A percentile compares a stretch with the other conserved stretches of the same genome.
These are phyloP conservation scores for Fissipunctia ypsillon DNA, from an alignment of 2,888 invertebrate species.

Conservation along the genomic window DNA sequence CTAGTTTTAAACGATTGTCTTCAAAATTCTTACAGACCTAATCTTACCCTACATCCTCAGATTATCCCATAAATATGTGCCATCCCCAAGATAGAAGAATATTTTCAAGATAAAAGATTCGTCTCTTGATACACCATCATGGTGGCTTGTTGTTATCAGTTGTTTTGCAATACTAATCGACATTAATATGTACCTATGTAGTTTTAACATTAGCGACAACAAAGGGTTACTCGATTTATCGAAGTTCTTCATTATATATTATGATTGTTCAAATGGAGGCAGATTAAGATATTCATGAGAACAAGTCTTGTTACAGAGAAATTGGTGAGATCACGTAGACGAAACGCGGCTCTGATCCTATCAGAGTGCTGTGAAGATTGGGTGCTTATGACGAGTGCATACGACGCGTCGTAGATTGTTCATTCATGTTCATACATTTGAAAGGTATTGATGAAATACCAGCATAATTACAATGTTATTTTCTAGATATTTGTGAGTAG, in stretches of 20 bases:
- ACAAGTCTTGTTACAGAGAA: slow-evolving; percentile 86
- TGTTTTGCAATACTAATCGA: background rate
- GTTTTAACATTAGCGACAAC: background rate
- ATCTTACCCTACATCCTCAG: background rate
- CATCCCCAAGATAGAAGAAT: background rate
- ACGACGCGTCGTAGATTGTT: slow-evolving; percentile 29
- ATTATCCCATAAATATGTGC: background rate
- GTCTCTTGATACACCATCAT: background rate
- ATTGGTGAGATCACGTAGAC: slow-evolving; percentile 84
- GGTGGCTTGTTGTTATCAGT: background rate
- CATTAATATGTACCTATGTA: background rate
- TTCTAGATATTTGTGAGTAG: background rate
- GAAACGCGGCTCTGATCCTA: slow-evolving; percentile 80
- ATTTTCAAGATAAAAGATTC: background rate
- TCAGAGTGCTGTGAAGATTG: slow-evolving; percentile 75
- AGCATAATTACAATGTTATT: background rate
- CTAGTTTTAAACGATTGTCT: background rate
- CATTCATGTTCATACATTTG: slow-evolving; percentile 13
- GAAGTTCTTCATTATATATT: slow-evolving; percentile 48
- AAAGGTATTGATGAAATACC: slow-evolving; percentile 12
- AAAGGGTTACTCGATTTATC: slow-evolving; percentile 48
- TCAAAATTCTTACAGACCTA: background rate
- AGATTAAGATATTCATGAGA: slow-evolving; percentile 82
- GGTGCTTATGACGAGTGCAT: slow-evolving; percentile 70
- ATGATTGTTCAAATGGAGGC: slow-evolving; percentile 54